Base-by-base conservation (phyloP, 2,888 invertebrate genomes). In the Diarsia dahlii region DNA sequence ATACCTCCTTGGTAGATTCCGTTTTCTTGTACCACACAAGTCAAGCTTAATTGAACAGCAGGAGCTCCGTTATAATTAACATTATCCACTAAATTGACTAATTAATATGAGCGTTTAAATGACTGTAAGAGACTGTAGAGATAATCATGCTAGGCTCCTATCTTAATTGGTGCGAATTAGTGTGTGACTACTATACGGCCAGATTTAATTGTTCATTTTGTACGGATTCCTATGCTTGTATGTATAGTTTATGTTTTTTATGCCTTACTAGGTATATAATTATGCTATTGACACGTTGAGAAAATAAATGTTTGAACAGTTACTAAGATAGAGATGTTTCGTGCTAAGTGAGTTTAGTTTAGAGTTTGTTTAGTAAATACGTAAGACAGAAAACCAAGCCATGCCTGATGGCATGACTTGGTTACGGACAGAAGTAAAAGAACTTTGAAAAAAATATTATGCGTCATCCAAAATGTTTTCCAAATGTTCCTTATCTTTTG, bases 121-220 rank as follows among this genome's bases (percentile, higher is more conserved):
- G 23, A 34, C 54, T 58, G 13, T 62, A 50, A 69, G n/a, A n/a
- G 52, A 45, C 23, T 84, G 20, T 48, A 34, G 34, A 48, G n/a
- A 64, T 71, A 34, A 64, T n/a, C 18, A 23, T 18, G 48, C 12
- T 71, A 18, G 45, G 28, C 45, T 60, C 13, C 39, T 66, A 84
- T 71, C 68, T 69, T 82, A 84, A 68, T 84, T 65, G 54, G 75
- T 74, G 69, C 52, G 56, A 69, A 69, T 82, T 63, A 66, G 63
- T 83, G 67, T 67, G 45, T 15, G 46, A n/a, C 13, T 60, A 70
- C n/a, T 15, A 52, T 56, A 34, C 46, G 39, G 52, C 34, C 23
- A 63, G 46, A 72, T 72, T 56, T 54, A 73, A 74, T 74, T 54
- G 54, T 28, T 58, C 12, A 46, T 72, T 67, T 20, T 52, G 28